phyloP scores from a whole-genome alignment of 2,113 vertebrate genomes.

The Tetraodon nigroviridis region DNA sequence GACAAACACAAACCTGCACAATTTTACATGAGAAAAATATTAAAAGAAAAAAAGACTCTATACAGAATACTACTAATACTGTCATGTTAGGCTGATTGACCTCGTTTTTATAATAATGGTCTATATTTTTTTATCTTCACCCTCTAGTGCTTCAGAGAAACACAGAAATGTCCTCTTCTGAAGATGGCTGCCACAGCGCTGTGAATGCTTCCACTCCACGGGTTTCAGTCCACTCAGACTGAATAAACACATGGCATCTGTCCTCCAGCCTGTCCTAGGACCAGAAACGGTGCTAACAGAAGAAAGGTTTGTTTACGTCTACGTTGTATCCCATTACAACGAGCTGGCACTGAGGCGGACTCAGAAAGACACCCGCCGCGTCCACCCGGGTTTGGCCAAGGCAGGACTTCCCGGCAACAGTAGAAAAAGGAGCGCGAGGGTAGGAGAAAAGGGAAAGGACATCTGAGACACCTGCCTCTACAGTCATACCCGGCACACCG shows the following conservation, averaged over 20 bases:
- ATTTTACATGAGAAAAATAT: too few species aligned
- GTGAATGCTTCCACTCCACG: too few species aligned
- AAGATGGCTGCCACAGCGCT: not conserved
- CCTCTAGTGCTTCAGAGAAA: not conserved
- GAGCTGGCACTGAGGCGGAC: not conserved
- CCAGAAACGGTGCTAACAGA: constrained; percentile 27
- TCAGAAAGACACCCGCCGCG: constrained; percentile 23
- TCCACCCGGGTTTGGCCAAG: constrained; percentile 29
- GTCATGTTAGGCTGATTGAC: too few species aligned
- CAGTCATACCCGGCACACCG: constrained; percentile 45
- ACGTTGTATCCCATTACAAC: constrained; percentile 31
- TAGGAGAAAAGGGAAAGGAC: constrained; percentile 43
- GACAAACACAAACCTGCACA: too few species aligned
- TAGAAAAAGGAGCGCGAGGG: constrained; percentile 12
- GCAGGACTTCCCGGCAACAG: constrained; percentile 42
- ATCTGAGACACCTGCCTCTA: constrained; percentile 42
- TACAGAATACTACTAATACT: too few species aligned
- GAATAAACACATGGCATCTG: constrained; percentile 3
- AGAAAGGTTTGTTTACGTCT: constrained; percentile 20
- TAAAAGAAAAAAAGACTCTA: too few species aligned
- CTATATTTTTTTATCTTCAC: not conserved
- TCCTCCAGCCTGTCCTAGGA: constrained; percentile 16
- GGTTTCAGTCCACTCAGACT: too few species aligned
- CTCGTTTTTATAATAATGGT: too few species aligned
- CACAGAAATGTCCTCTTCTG: not conserved